phyloP scores from a whole-genome alignment of 2,797 vertebrate genomes.

The Enteromius radiatus region DNA sequence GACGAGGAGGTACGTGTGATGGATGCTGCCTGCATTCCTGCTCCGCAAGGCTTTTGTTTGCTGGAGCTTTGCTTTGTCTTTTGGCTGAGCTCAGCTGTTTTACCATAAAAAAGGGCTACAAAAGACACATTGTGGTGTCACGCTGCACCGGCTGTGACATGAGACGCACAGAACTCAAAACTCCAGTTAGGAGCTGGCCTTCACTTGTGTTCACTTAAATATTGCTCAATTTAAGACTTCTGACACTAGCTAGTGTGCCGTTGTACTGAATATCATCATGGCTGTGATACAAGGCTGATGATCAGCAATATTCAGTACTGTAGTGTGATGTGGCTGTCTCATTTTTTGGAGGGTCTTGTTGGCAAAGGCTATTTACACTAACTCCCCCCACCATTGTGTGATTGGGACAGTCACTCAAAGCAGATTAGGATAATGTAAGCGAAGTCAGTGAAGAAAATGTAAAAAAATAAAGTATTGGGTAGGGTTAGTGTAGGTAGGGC shows the following conservation, averaged over 20 bases:
- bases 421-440: no score
- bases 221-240: not conserved
- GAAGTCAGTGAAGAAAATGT: no score
- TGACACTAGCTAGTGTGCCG: not conserved
- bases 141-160: not conserved
- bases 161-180: not conserved
- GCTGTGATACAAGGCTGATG: no score
- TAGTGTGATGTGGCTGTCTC: no score
- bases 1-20: conserved; percentile 87
- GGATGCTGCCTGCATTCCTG: not conserved
- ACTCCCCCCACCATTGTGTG: no score
- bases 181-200: conserved; percentile 14
- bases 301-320: no score
- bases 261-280: not conserved
- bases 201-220: not conserved
- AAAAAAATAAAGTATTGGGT: no score
- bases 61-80: conserved; percentile 28
- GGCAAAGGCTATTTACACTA: no score
- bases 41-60: conserved; percentile 37
- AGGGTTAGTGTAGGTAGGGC: no score
- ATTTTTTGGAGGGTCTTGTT: no score
- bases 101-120: conserved; percentile 43
- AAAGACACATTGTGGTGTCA: conserved; percentile 52
- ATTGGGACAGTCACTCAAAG: no score
- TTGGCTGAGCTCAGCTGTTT: conserved; percentile 55